Conservation (phyloP, 2,113 vertebrate genomes). For the Actenoides lindsayi region DNA sequence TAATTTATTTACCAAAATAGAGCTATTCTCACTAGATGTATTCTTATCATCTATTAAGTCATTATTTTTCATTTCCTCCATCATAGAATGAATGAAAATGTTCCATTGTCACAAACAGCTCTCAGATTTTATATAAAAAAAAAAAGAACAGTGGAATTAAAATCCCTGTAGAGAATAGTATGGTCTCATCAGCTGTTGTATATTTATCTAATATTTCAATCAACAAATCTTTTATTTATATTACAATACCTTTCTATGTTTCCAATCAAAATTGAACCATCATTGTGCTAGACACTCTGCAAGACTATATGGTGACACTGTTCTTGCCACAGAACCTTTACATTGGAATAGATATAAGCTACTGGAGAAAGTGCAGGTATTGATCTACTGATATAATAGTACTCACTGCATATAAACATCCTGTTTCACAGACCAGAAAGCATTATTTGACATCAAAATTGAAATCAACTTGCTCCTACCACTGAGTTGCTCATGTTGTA, state of each 20-base stretch:
- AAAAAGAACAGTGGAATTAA: neutral
- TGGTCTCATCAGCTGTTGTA: neutral
- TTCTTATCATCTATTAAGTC: constrained; percentile 31
- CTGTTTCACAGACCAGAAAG: neutral
- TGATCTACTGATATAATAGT: neutral
- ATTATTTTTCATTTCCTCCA: constrained; percentile 39
- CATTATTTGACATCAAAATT: neutral
- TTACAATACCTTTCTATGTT: constrained; percentile 30
- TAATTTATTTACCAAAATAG: constrained; percentile 61
- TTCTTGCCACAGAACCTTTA: neutral
- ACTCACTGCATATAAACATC: neutral
- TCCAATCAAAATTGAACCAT: neutral
- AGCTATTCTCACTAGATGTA: neutral
- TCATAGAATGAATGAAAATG: constrained; percentile 40
- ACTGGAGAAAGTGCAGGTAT: neutral
- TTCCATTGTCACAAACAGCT: neutral
- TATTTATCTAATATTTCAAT: constrained; percentile 36
- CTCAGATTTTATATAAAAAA: neutral
- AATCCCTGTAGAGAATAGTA: neutral
- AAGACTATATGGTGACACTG: neutral
- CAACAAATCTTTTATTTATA: constrained; percentile 19
- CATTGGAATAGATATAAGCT: neutral
- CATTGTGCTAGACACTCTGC: neutral
- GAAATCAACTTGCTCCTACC: neutral
- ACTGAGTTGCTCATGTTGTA: neutral